Percentiles rank a stretch among this genome's conserved stretches.
Conservation (phyloP, 2,797 vertebrate species). For the Phrynocephalus forsythii region DNA sequence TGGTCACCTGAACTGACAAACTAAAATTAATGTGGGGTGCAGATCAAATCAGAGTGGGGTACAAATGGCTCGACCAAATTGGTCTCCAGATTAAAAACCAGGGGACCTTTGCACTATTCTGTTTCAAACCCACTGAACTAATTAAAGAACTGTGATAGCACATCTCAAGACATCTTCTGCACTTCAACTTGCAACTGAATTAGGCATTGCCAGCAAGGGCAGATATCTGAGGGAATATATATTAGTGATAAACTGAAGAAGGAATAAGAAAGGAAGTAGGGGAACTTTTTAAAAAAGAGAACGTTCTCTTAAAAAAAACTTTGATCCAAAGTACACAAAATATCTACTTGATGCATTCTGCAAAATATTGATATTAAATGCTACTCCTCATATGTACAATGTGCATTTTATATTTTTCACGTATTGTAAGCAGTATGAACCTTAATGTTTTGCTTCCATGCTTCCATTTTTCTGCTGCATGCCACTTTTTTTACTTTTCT, state of each 20-base stretch:
- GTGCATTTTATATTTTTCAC: background rate
- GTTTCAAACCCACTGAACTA: slow-evolving; percentile 15
- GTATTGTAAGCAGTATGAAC: background rate
- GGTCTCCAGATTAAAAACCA: no score
- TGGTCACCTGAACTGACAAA: no score
- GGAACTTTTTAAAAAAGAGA: no score
- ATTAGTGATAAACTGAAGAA: background rate
- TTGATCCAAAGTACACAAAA: no score
- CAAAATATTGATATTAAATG: background rate
- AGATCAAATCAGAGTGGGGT: no score
- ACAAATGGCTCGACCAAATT: no score
- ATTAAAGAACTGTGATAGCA: slow-evolving; percentile 21
- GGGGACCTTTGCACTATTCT: no score
- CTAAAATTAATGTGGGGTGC: no score
- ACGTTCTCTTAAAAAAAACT: no score
- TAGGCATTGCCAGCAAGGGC: background rate
- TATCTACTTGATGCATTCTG: no score
- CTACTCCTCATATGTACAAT: background rate
- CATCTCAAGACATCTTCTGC: background rate
- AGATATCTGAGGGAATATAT: slow-evolving; percentile 34
- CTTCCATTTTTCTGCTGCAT: background rate
- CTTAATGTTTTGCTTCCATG: background rate
- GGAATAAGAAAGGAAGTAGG: no score
- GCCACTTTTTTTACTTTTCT: background rate
- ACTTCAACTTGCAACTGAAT: background rate